Evolutionary conservation across 2,888 invertebrate species (phyloP), one percentile per base, ranked within the genome.

Genomic region (Amphimallon solstitiale): DNA sequence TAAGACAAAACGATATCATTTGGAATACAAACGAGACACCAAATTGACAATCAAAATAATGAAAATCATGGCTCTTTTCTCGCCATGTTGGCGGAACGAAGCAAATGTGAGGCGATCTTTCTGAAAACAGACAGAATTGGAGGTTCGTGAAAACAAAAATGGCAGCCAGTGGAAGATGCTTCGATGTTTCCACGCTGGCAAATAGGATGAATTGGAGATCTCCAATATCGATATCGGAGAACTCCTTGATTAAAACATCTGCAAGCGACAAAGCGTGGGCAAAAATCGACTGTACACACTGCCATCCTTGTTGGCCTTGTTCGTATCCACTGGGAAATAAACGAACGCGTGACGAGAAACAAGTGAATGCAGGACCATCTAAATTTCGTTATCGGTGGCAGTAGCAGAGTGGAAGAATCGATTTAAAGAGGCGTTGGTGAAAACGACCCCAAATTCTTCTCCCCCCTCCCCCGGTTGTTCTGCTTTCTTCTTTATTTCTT

Each of bases 241-340:
- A 12, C 48, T 49, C 14, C 48, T 56, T 56, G 63, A 63, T 63
- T 63, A 68, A 65, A 61, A 51, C 62, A 65, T 68, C 68, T 66
- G 70, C 68, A 66, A 68, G 61, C 64, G 70, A 70, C 67, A 67
- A 68, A 70, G 66, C 51, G 15, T 51, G 61, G 66, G 65, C 65
- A 65, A 67, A 67, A 52, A 66, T 66, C 48, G 67, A 35, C 38
- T 12, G 48, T 29, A 23, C 48, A 23, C n/a, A 23, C n/a, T 12
- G 35, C 65, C 65, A 66, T 66, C 69, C 66, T 46, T 29, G 23
- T 59, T 68, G 66, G 63, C 59, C 62, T 64, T 61, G 63, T 35
- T 48, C 61, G 35, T 46, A 62, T 70, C 70, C 70, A 66, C 62
- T 38, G 70, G 70, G 70, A 70, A 70, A 70, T 70, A 70, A 68